Evolutionary conservation across 2,888 invertebrate genomes (phyloP), one percentile per base, ranked within the genome.

Genomic region (Aleiodes alternator): DNA sequence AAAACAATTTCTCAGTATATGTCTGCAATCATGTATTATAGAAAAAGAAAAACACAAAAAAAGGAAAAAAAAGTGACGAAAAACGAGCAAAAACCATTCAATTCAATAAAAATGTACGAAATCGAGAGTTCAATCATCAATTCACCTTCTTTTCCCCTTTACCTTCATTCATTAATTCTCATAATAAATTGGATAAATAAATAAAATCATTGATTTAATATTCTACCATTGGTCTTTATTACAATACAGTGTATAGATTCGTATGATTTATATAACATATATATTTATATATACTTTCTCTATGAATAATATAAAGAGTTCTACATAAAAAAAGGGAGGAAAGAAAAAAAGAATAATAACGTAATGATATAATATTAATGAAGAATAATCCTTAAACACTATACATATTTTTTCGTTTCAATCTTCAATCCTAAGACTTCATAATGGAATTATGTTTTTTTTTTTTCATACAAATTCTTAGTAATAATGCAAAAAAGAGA

Each of bases 1-100:
- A 48, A 68, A 51, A 68, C 43, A 16, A 85, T 85, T 86, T 86
- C 85, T 86, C 85, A 85, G 81, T 86, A 86, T 87, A 87, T 88
- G 87, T 87, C 86, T 84, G 84, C 87, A 85, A 87, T 88, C 86
- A 85, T 87, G 86, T 87, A 86, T 85, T 83, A 87, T 87, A 87
- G 85, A 84, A 79, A 81, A 83, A 16, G 16, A 53, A 53, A 68
- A 87, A 85, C 82, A 43, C 12, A 14, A 53, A 80, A 53, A 53
- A 53, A 16, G 16, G 12, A 14, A 14, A 53, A 53, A 14, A 53
- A 43, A 43, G 43, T 43, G 43, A 43, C 43, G 11, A 43, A 43
- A 43, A 43, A 8, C 43, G 9, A 53, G n/a, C 9, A 16, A 34
- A 68, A 87, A 85, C 81, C 83, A 85, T 87, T 85, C 83, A 83